Conservation (phyloP, 1,140 invertebrate species). For the Bombus waltoni region DNA sequence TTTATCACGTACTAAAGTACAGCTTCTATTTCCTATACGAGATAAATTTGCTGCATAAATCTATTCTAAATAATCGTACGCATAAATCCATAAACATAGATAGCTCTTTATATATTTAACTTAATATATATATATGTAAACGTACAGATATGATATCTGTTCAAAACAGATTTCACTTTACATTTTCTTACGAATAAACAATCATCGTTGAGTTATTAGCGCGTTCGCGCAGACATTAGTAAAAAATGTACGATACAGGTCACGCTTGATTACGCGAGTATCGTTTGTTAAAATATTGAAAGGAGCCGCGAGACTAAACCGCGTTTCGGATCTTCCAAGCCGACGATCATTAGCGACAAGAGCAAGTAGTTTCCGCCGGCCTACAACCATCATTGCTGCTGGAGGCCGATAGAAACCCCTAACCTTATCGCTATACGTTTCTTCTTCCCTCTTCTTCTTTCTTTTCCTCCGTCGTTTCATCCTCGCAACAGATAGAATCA, state of each 20-base stretch:
- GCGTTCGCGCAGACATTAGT: too few species aligned
- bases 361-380: slow-evolving; percentile 96
- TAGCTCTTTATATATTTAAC: not conserved
- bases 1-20: not conserved
- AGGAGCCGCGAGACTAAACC: not conserved
- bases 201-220: not conserved
- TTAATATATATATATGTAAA: not conserved
- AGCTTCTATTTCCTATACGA: not conserved
- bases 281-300: slow-evolving; percentile 10
- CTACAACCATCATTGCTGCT: slow-evolving; percentile 91
- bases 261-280: not conserved
- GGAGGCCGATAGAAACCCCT: slow-evolving; percentile 97
- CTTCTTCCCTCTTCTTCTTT: slow-evolving; percentile 11
- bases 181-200: not conserved
- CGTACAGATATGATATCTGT: too few species aligned
- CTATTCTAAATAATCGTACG: not conserved
- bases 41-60: not conserved
- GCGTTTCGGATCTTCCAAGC: not conserved
- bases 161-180: not conserved
- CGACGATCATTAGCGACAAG: slow-evolving; percentile 78
- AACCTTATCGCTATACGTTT: slow-evolving; percentile 72
- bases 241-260: not conserved
- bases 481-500: slow-evolving; percentile 33
- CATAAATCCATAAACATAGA: too few species aligned
- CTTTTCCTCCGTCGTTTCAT: not conserved